Conservation (phyloP, 2,888 invertebrate genomes). For the Euphydryas editha region DNA sequence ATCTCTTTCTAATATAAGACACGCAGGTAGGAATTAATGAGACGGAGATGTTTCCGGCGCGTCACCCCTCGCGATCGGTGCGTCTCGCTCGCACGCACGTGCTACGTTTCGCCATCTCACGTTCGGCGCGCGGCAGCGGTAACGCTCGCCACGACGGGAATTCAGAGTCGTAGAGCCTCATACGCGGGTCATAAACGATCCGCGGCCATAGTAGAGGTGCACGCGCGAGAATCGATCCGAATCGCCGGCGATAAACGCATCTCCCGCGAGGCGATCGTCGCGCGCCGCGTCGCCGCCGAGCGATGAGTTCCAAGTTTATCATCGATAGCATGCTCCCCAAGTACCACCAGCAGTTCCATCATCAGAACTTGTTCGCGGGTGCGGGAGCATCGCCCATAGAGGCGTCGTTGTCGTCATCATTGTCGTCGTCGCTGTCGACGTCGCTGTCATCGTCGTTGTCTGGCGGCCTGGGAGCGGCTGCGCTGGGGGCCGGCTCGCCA, state of each 20-base stretch:
- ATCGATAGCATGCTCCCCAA: conserved; percentile 99
- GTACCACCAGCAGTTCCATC: conserved; percentile 91
- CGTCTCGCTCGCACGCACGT: conserved; percentile 74
- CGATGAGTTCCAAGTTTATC: conserved; percentile 98
- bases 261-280: conserved; percentile 82
- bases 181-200: conserved; percentile 94
- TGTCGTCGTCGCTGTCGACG: conserved; percentile 83
- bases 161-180: conserved; percentile 93
- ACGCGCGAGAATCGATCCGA: conserved; percentile 84
- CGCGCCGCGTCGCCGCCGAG: conserved; percentile 84
- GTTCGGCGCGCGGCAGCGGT: conserved; percentile 81
- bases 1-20: conserved; percentile 83
- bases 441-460: conserved; percentile 84
- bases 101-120: conserved; percentile 79
- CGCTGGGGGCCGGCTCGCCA: conserved; percentile 84
- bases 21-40: conserved; percentile 83
- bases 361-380: conserved; percentile 82
- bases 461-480: conserved; percentile 85
- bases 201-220: conserved; percentile 87
- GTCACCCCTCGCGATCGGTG: conserved; percentile 59
- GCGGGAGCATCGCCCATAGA: conserved; percentile 89
- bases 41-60: conserved; percentile 78
- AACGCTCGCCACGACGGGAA: conserved; percentile 86
- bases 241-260: conserved; percentile 83
- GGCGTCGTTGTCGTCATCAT: conserved; percentile 85